Conservation (phyloP, 2,113 vertebrate genomes). For the Aviceda subcristata region DNA sequence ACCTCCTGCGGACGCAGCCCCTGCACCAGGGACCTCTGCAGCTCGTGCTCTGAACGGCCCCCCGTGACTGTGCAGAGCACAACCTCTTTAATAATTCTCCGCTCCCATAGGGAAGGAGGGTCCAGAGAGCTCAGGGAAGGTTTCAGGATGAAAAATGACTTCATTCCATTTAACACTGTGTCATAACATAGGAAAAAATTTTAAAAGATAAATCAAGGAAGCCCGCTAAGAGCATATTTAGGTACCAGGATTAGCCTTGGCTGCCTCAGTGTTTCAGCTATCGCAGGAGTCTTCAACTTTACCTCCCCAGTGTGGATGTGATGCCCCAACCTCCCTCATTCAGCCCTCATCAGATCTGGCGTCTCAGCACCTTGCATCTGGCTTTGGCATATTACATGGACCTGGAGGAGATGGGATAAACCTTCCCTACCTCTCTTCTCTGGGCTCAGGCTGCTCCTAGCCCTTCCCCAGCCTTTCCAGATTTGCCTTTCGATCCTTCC, state of each 20-base stretch:
- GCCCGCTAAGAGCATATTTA: not conserved
- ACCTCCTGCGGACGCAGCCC: not conserved
- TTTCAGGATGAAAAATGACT: not conserved
- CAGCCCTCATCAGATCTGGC: not conserved
- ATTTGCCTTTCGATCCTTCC: not conserved
- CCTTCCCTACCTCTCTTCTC: not conserved
- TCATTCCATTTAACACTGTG: not conserved
- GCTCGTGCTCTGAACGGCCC: fast-evolving
- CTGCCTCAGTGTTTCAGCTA: not conserved
- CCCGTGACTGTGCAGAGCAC: fast-evolving
- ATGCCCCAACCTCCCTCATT: not conserved
- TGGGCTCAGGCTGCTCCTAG: not conserved
- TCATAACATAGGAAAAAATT: not conserved
- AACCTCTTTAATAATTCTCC: not conserved
- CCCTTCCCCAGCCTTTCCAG: not conserved
- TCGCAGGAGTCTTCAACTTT: not conserved
- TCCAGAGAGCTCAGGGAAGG: not conserved
- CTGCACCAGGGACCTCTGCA: fast-evolving
- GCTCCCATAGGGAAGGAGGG: not conserved
- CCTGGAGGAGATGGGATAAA: not conserved
- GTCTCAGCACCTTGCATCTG: not conserved
- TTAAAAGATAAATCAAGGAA: not conserved
- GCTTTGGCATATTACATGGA: not conserved
- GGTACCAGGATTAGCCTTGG: not conserved
- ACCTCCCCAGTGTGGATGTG: not conserved